Percentiles rank a stretch among this genome's conserved stretches.
phyloP scores from a whole-genome alignment of 1,140 invertebrate genomes.

The Drosophila murphyi region DNA sequence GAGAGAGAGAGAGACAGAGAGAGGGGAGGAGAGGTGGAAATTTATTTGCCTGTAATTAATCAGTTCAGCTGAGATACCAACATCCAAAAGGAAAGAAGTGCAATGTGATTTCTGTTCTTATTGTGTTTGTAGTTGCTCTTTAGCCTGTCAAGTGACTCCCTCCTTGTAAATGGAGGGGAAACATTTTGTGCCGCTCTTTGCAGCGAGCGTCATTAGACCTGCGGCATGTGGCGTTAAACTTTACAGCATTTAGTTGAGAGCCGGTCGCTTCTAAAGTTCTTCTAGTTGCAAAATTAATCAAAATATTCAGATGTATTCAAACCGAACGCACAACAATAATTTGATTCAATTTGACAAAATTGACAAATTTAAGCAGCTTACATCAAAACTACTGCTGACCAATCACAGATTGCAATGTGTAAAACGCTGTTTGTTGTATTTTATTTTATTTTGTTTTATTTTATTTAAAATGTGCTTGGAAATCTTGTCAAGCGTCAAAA shows the following conservation, averaged over 20 bases:
- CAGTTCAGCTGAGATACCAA: conserved; percentile 34
- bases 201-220: conserved; percentile 35
- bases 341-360: conserved; percentile 46
- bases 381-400: conserved; percentile 61
- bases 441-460: conserved; percentile 26
- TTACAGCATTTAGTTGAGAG: conserved; percentile 71
- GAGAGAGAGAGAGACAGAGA: neutral
- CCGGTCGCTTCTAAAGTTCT: conserved; percentile 28
- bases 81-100: conserved; percentile 8
- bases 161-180: conserved; percentile 35
- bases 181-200: conserved; percentile 9
- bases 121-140: conserved; percentile 8
- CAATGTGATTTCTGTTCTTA: conserved; percentile 29
- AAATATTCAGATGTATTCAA: conserved; percentile 32
- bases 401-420: conserved; percentile 27
- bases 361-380: conserved; percentile 69
- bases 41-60: conserved; percentile 74
- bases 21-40: conserved; percentile 30
- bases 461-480: conserved; percentile 41
- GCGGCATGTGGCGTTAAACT: conserved; percentile 64
- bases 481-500: conserved; percentile 58
- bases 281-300: conserved; percentile 54
- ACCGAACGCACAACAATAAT: conserved; percentile 36
- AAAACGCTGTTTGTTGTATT: conserved; percentile 32
- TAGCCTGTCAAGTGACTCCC: conserved; percentile 26